These are phyloP conservation scores for Seriola dumerili DNA, from an alignment of 2,113 vertebrate species.

Conservation along the genomic window DNA sequence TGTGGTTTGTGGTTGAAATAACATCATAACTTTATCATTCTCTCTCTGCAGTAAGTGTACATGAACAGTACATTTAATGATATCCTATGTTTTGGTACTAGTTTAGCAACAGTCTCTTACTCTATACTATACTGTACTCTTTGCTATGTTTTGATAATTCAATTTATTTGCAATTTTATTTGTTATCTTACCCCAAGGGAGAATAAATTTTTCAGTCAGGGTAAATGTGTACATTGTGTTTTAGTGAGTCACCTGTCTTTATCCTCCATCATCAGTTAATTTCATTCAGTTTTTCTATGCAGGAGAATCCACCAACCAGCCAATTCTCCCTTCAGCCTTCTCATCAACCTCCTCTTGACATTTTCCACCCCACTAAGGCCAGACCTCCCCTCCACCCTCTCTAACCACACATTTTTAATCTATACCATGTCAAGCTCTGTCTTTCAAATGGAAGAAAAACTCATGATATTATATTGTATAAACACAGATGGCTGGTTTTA, in stretches of 20 bases:
- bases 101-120: background rate
- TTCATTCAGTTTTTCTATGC: constrained; percentile 16
- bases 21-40: background rate
- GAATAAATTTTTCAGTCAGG: background rate
- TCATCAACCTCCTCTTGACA: constrained; percentile 26
- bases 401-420: constrained; percentile 1
- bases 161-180: background rate
- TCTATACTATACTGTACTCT: no score
- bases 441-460: constrained; percentile 10
- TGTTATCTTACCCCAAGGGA: background rate
- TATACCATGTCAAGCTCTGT: background rate
- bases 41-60: background rate
- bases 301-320: constrained; percentile 2
- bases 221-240: no score
- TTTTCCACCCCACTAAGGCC: constrained; percentile 30
- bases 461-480: background rate
- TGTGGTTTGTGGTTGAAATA: background rate
- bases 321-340: constrained; percentile 7
- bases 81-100: background rate
- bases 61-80: background rate
- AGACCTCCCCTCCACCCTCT: constrained; percentile 12
- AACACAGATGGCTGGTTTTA: background rate
- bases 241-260: constrained; percentile 21
- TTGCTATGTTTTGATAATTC: no score
- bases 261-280: constrained; percentile 25